A percentile compares a stretch with the other conserved stretches of the same genome.
Conservation (phyloP, 2,113 vertebrate genomes). For the Psammodynastes pulverulentus region DNA sequence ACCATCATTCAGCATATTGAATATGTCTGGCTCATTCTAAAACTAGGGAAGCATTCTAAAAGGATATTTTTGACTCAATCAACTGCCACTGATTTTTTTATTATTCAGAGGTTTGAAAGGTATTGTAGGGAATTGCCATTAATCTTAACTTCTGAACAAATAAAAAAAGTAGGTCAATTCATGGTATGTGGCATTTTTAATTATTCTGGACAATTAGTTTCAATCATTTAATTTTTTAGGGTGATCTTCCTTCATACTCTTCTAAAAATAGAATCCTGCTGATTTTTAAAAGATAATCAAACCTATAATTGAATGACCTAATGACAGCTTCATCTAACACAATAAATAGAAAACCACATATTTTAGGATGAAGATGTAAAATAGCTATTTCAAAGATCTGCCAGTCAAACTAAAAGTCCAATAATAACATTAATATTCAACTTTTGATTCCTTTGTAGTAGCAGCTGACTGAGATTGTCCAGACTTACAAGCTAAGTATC, state of each 20-base stretch:
- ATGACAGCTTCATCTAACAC: slow-evolving; percentile 48
- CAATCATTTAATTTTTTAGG: slow-evolving; percentile 56
- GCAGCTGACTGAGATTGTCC: not conserved
- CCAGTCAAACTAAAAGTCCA: slow-evolving; percentile 22
- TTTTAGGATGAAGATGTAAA: slow-evolving; percentile 49
- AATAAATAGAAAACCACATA: slow-evolving; percentile 61
- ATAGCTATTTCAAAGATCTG: slow-evolving; percentile 55
- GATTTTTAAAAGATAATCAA: slow-evolving; percentile 53
- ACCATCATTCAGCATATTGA: not conserved
- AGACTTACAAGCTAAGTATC: not conserved
- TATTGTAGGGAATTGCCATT: not conserved
- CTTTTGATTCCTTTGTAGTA: slow-evolving; percentile 34
- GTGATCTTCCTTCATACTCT: slow-evolving; percentile 15
- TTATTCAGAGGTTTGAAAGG: not conserved
- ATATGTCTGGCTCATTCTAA: not conserved
- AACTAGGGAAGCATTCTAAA: not conserved
- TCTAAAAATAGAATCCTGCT: slow-evolving; percentile 36
- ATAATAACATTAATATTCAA: slow-evolving; percentile 24
- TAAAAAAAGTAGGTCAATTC: slow-evolving; percentile 58
- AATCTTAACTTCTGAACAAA: not conserved
- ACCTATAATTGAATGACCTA: slow-evolving; percentile 61
- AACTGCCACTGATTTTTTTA: not conserved
- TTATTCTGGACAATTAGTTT: slow-evolving; percentile 43
- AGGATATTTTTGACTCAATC: not conserved
- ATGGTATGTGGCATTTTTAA: slow-evolving; percentile 43